Percentiles rank a stretch among this genome's conserved stretches.
Conservation (phyloP, 1,140 invertebrate species). For the Sitodiplosis mosellana region DNA sequence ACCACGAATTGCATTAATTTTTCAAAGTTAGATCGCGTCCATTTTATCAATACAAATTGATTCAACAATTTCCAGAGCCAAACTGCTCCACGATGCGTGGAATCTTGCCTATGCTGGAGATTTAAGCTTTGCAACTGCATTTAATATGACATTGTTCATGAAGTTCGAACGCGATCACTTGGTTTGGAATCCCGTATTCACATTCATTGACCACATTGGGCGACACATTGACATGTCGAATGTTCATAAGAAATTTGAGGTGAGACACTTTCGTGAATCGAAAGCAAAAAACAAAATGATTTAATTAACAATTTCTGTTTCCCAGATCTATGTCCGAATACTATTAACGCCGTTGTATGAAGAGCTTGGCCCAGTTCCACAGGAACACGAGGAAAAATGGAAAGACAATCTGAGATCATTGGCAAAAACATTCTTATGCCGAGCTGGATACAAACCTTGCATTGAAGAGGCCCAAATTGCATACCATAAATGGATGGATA, state of each 20-base stretch:
- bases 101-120: constrained; percentile 61
- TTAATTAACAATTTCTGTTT: constrained; percentile 4
- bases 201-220: constrained; percentile 58
- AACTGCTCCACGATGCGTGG: constrained; percentile 58
- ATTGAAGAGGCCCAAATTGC: constrained; percentile 42
- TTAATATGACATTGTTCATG: constrained; percentile 57
- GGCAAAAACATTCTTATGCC: constrained; percentile 46
- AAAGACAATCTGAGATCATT: constrained; percentile 37
- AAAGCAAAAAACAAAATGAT: constrained; percentile 1
- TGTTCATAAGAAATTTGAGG: constrained; percentile 47
- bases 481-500: constrained; percentile 45
- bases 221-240: constrained; percentile 42
- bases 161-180: constrained; percentile 46
- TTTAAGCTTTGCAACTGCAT: constrained; percentile 42
- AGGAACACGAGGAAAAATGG: constrained; percentile 34
- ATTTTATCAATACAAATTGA: neutral
- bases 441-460: constrained; percentile 50
- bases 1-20: neutral
- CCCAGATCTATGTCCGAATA: constrained; percentile 40
- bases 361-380: constrained; percentile 32
- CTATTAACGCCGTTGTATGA: constrained; percentile 45
- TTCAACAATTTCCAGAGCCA: constrained; percentile 30
- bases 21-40: neutral
- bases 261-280: constrained; percentile 12
- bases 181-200: constrained; percentile 60